Evolutionary conservation across 2,797 vertebrate genomes (phyloP), one percentile per base, ranked within the genome.

Genomic region (Molossus alvarezi): DNA sequence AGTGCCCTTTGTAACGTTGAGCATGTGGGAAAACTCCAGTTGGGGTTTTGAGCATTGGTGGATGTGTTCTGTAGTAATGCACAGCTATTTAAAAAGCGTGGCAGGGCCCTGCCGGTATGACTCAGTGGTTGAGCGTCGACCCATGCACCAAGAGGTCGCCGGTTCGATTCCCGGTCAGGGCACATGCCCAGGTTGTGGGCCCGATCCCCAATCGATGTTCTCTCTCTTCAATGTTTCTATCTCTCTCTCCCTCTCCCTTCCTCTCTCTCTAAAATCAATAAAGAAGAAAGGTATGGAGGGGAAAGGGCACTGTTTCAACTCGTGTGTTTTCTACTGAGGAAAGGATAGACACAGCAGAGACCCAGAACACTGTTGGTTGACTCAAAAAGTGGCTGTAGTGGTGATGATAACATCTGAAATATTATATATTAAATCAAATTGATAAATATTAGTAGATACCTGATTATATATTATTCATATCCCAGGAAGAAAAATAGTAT

Each of bases 401-500:
- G 69, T 77, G 53, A 60, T 77, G 57, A 95, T 71, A 37, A 67
- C 18, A 72, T 85, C 58, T 88, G 82, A 87, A 65, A 62, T 82
- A 57, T 41, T 67, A 17, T 65, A 3, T 53, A 27, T 6, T 85
- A 58, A 80, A n/a, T 75, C 60, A 86, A 62, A 69, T 27, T 75
- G 33, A 64, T 71, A 81, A 69, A 75, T 82, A 10, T 58, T 48
- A 57, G 60, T 84, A 58, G 60, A 23, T 77, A 69, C 25, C 9
- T 57, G 13, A 62, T 79, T 21, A 84, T 23, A 84, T 29, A 57
- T 86, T 65, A 75, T 85, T 93, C 20, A 73, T 2, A 48, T 33
- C 5, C 57, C n/a, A 85, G 4, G 41, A 75, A 72, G 73, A 65
- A 93, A 94, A 93, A n/a, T 48, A 65, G 9, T n/a, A 6, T 23